These are phyloP conservation scores for Aphrocallistes beatrix DNA, from an alignment of 37 sponge, comb jelly and placozoan species.

Conservation along the genomic window DNA sequence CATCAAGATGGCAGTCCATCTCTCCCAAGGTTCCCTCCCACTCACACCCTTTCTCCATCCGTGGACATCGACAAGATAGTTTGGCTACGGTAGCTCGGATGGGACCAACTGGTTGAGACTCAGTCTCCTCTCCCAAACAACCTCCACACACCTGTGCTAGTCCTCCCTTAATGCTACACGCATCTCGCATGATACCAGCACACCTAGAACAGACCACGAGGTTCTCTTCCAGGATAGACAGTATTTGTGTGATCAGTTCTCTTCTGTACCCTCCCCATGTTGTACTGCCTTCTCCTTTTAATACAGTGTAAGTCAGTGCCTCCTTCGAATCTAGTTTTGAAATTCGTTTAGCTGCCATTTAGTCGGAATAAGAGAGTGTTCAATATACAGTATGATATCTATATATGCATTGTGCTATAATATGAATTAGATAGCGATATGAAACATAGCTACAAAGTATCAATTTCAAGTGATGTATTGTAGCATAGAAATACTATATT, in stretches of 20 bases:
- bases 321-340: too few relatives aligned
- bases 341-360: too few relatives aligned
- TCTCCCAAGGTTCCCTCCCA: neutral
- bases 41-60: neutral
- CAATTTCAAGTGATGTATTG: too few relatives aligned
- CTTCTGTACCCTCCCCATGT: neutral
- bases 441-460: too few relatives aligned
- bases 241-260: neutral
- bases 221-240: neutral
- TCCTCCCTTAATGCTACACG: slow-evolving; percentile 10
- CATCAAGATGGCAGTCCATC: neutral
- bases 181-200: neutral
- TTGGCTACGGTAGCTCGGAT: neutral
- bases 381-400: too few relatives aligned
- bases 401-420: too few relatives aligned
- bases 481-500: too few relatives aligned
- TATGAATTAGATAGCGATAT: too few relatives aligned
- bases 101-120: neutral
- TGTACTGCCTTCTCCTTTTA: too few relatives aligned
- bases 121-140: neutral
- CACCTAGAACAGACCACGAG: neutral
- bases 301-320: too few relatives aligned
- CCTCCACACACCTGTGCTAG: neutral
- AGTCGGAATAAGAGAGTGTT: too few relatives aligned
- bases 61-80: neutral